Evolutionary conservation across 2,113 vertebrate genomes (phyloP).

Genomic region (Psophia crepitans): DNA sequence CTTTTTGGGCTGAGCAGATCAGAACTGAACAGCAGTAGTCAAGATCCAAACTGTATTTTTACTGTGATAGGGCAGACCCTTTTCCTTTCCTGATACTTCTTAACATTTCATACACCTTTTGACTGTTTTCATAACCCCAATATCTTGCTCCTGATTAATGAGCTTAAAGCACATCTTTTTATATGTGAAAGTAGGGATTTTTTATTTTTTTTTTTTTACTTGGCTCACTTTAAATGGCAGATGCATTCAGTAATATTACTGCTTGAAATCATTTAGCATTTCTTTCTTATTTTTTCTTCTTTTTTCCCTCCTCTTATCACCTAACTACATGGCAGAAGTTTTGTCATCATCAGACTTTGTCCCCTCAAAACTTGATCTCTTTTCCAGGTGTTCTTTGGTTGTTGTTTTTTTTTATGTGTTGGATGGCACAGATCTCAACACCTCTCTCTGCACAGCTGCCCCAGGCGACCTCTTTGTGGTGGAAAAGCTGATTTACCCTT

Average conservation of each 20-base stretch:
- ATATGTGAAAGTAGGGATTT: background rate
- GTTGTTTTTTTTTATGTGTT: background rate
- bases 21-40: background rate
- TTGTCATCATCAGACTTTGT: background rate
- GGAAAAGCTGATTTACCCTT: background rate
- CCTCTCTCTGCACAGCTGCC: background rate
- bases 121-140: background rate
- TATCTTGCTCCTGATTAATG: background rate
- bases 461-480: background rate
- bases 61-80: background rate
- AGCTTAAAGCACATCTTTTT: background rate
- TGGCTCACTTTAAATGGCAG: background rate
- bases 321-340: background rate
- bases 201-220: background rate
- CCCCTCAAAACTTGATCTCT: rapidly evolving
- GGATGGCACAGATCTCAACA: background rate
- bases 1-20: background rate
- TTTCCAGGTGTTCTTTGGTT: background rate
- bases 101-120: background rate
- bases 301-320: background rate
- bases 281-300: background rate
- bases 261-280: background rate
- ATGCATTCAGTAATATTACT: background rate
- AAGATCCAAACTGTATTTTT: background rate
- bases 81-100: background rate